Base-by-base conservation (phyloP, 2,888 invertebrate genomes). In the Parnassius glacialis region DNA sequence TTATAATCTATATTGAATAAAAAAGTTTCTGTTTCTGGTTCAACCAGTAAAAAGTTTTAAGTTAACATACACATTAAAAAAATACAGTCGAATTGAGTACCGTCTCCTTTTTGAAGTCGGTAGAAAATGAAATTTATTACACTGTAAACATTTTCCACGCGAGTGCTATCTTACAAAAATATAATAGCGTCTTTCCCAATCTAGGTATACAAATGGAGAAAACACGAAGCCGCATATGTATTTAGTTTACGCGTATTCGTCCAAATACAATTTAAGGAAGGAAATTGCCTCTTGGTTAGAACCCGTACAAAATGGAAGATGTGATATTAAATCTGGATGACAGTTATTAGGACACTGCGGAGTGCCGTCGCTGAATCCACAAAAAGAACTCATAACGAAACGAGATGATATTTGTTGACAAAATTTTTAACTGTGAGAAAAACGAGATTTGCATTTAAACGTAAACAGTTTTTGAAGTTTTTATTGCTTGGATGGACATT, bases 261-360 rank as follows among this genome's bases (percentile, higher is more conserved):
- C 80, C 81, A 85, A 89, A 90, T 83, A 87, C 84, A 89, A 90
- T 90, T 88, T 90, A 83, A 83, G 81, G 79, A 85, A 84, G 88
- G 86, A 87, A 88, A 90, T 90, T 90, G 89, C 85, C 84, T 86
- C 79, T 75, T 78, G 75, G 80, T 80, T 63, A 74, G 78, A 74
- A 80, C 75, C 82, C 84, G 78, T 83, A 85, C 85, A 83, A 85
- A 86, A 86, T 84, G 84, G 82, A 76, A 87, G 84, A 86, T 84
- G 81, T 80, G 83, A 90, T 89, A 90, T 90, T 87, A 90, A 90
- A 89, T 89, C 87, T 84, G 81, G 82, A 84, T 87, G 90, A 86
- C 90, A 89, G 88, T 86, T 88, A 89, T 90, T 86, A 90, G 84
- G 81, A 81, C 68, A 70, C 74, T 76, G 81, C 75, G 70, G 83